phyloP scores from a whole-genome alignment of 2,888 invertebrate genomes.

The Stenodema calcarata region DNA sequence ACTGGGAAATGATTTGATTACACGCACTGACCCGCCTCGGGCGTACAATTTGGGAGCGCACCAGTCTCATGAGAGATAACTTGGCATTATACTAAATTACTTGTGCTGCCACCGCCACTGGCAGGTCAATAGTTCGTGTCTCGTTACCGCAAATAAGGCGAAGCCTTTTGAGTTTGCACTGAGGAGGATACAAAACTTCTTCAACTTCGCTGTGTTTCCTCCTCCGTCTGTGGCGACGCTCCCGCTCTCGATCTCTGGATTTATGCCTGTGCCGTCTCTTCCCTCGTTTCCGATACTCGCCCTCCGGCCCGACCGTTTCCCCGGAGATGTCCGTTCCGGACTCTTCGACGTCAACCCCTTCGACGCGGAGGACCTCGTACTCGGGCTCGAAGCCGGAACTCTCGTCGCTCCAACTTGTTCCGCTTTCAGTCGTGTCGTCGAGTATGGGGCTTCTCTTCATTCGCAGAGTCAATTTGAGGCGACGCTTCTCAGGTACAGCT shows the following conservation, averaged over 20 bases:
- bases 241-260: constrained; percentile 23
- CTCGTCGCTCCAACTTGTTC: constrained; percentile 71
- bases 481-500: constrained; percentile 49
- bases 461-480: constrained; percentile 71
- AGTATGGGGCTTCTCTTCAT: constrained; percentile 87
- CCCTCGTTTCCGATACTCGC: not conserved
- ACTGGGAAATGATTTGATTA: not conserved
- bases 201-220: constrained; percentile 62
- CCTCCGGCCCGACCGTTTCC: not conserved
- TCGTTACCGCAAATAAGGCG: constrained; percentile 88
- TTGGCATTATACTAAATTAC: constrained; percentile 34
- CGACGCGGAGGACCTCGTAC: constrained; percentile 83
- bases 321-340: not conserved
- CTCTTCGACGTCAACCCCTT: constrained; percentile 66
- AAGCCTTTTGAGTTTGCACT: constrained; percentile 78
- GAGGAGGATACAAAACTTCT: constrained; percentile 49
- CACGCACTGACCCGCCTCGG: not conserved
- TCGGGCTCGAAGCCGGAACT: constrained; percentile 70
- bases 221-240: constrained; percentile 69
- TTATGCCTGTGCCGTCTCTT: constrained; percentile 33
- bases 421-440: constrained; percentile 84
- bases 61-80: constrained; percentile 18
- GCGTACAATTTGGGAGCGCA: not conserved
- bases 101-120: constrained; percentile 60
- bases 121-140: constrained; percentile 86